phyloP scores from a whole-genome alignment of 64 coral and sea anemone genomes.

The Montipora foliosa region DNA sequence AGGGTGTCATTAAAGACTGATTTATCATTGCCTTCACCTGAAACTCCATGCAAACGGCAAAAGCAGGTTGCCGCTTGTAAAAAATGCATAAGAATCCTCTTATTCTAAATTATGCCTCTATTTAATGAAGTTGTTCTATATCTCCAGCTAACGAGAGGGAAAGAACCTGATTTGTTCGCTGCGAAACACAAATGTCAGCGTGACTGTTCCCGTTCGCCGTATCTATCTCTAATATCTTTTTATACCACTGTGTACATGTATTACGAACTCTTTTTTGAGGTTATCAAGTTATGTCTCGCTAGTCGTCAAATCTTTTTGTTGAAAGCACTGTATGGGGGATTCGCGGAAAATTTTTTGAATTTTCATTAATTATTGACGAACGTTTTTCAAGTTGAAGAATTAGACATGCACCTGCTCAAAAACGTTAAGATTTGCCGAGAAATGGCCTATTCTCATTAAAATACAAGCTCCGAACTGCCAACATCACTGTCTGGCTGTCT shows the following conservation, averaged over 20 bases:
- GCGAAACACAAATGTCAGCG: no score
- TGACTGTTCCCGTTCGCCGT: no score
- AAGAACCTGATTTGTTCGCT: no score
- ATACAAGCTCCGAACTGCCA: not conserved
- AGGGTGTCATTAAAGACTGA: not conserved
- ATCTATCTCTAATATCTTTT: not conserved
- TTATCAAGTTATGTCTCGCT: not conserved
- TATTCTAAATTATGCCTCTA: no score
- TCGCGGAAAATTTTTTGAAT: not conserved
- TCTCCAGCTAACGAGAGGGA: no score
- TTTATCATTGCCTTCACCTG: no score
- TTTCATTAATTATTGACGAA: constrained; percentile 39
- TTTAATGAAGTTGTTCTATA: no score
- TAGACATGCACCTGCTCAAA: not conserved
- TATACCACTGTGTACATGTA: not conserved
- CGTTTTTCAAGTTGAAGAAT: constrained; percentile 40
- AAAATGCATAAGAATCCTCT: no score
- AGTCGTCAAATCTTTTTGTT: not conserved
- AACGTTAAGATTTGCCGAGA: constrained; percentile 18
- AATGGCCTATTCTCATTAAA: constrained; percentile 1
- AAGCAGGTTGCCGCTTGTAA: no score
- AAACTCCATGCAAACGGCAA: no score
- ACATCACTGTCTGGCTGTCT: not conserved
- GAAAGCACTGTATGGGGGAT: not conserved
- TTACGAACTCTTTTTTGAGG: not conserved